Base-by-base conservation (phyloP, 2,888 invertebrate genomes). In the Diploptera punctata region DNA sequence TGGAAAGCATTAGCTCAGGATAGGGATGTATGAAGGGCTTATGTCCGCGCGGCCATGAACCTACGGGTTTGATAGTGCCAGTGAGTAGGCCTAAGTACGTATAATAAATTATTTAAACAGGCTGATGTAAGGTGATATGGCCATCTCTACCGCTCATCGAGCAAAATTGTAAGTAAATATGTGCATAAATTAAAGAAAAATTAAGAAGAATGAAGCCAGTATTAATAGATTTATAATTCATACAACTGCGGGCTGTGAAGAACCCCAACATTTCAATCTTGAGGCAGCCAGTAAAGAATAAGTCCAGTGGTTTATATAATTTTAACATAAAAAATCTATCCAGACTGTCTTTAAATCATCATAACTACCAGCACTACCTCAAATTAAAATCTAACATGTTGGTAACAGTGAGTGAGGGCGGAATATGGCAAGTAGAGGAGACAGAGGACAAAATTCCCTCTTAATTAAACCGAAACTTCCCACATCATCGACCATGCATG, bases 401-500 rank as follows among this genome's bases (percentile, higher is more conserved):
- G 47, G 47, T n/a, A 33, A 33, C 47, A 4, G 47, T 47, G 47
- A n/a, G n/a, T 10, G 47, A n/a, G 16, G 7, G 47, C 9, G 47
- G 31, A 29, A 29, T 16, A 16, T 2, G 57, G n/a, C 2, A n/a
- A 16, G 29, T 4, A 29, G 33, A 10, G 5, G 33, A 33, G 33
- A 10, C 10, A 33, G 5, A 33, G 5, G 33, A 33, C 7, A 33
- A 33, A n/a, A 24, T n/a, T 7, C 18, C 24, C 47, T 18, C 47
- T 65, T 65, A 65, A 65, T 65, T 65, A 65, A 65, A 65, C 44
- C 38, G 24, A 65, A 65, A 65, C 47, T 65, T 65, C 65, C 65
- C 65, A 65, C 65, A 65, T 65, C 44, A 65, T 65, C 65, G 65
- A 26, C 47, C 38, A 26, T 65, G 47, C 65, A 44, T 65, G 65